Percentiles rank a stretch among this genome's conserved stretches.
Conservation (phyloP, 2,113 vertebrate species). For the Bungarus multicinctus region DNA sequence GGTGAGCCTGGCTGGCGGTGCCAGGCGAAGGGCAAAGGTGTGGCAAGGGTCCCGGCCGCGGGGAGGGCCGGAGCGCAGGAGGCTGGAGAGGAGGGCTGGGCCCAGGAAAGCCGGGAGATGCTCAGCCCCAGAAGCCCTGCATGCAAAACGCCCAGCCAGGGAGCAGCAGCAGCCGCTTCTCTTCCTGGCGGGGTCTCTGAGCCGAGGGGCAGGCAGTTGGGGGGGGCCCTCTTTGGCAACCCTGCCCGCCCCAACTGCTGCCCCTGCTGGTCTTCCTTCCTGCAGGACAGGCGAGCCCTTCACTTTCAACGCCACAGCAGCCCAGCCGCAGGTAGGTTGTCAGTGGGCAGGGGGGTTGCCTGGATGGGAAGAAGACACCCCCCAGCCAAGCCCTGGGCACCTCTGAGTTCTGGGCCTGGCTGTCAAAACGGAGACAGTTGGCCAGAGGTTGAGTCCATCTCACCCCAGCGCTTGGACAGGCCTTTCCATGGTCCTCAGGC, state of each 20-base stretch:
- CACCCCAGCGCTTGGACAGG: not conserved
- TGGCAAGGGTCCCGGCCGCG: not conserved
- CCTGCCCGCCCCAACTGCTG: not conserved
- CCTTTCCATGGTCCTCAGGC: not conserved
- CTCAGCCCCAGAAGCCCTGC: not conserved
- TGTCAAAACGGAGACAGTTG: accelerated
- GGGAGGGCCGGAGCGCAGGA: too few species aligned
- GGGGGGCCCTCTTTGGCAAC: not conserved
- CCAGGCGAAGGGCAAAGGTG: not conserved
- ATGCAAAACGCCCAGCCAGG: not conserved
- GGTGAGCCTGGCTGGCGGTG: constrained; percentile 65
- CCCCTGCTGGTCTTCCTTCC: constrained; percentile 25
- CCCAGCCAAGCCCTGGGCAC: not conserved
- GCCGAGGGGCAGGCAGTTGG: not conserved
- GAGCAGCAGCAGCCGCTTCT: not conserved
- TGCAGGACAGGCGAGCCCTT: constrained; percentile 83
- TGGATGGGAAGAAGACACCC: not conserved
- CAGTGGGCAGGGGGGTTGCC: not conserved
- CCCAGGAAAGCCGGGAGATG: not conserved
- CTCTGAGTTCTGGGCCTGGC: not conserved
- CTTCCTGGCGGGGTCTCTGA: not conserved
- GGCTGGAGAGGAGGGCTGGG: not conserved
- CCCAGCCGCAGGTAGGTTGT: constrained; percentile 91
- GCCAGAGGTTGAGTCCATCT: not conserved
- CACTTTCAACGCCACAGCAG: constrained; percentile 92